These are phyloP conservation scores for Cyclophora punctaria DNA, from an alignment of 2,888 invertebrate genomes.

Conservation along the genomic window DNA sequence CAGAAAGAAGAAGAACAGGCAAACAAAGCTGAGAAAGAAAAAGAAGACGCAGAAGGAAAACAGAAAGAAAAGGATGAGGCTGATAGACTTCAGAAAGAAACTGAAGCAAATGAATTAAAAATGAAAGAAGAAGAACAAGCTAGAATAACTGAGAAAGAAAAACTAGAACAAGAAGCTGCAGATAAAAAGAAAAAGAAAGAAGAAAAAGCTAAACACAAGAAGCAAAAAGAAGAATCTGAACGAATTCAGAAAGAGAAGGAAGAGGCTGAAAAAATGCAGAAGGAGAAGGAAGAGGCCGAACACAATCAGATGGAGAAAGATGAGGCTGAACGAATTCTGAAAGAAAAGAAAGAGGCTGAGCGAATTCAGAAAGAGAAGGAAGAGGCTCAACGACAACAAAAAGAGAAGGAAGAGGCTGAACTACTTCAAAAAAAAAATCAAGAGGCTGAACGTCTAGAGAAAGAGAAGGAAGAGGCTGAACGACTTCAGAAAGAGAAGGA, in stretches of 20 bases:
- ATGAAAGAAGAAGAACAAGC: not conserved
- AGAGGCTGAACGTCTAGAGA: not conserved
- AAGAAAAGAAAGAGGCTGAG: conserved; percentile 6
- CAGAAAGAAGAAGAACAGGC: conserved; percentile 2
- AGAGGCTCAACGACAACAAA: not conserved
- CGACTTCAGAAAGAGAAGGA: conserved; percentile 6
- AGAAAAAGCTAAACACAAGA: conserved; percentile 1
- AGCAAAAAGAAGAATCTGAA: conserved; percentile 1
- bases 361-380: conserved; percentile 4
- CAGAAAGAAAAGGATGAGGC: conserved; percentile 5
- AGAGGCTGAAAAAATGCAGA: not conserved
- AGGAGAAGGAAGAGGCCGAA: conserved; percentile 8
- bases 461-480: conserved; percentile 8
- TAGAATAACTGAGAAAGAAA: not conserved
- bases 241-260: not conserved
- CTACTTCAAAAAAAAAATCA: not conserved
- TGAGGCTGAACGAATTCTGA: not conserved
- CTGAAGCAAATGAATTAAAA: conserved; percentile 1
- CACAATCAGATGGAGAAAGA: conserved; percentile 5
- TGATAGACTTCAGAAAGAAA: conserved; percentile 1
- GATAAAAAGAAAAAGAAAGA: conserved; percentile 1
- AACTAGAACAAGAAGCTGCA: conserved; percentile 5
- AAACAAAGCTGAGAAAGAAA: conserved; percentile 2
- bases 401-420: conserved; percentile 1
- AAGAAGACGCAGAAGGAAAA: conserved; percentile 8